Evolutionary conservation across 2,113 vertebrate species (phyloP), one percentile per base, ranked within the genome.

Genomic region (Lucifuga dentata): DNA sequence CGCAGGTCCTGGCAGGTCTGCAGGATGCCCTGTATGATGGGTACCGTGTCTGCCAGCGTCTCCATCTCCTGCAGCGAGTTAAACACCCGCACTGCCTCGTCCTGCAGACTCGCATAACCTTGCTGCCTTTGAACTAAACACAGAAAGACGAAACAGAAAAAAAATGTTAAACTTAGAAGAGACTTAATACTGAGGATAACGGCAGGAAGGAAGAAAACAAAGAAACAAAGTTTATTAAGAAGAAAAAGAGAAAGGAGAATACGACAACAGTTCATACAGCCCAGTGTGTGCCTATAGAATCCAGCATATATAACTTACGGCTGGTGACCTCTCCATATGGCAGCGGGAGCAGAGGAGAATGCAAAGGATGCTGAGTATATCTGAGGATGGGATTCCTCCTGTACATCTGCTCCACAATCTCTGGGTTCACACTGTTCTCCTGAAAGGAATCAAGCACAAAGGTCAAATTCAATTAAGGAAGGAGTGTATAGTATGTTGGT

Each of bases 51-150:
- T 5, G 95, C 93, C 85, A 96, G 93, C 0, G 94, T 94, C 90
- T 97, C 95, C 7, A 97, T 95, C 81, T 96, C 95, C 90, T 97
- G 96, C 69, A 97, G 95, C 0, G 95, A 97, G 90, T 96, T 95
- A 61, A 97, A 97, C 78, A 97, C 95, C 85, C 95, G 92, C 88
- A 97, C 94, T 0, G 96, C 96, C 92, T 97, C 96, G 40, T 97
- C 95, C 92, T 96, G 95, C 41, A 97, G 93, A 50, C 94, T 97
- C 72, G 95, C 94, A 38, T 97, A 97, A 39, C 95, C 95, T 81
- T 95, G 95, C 81, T 93, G 93, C 53, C 95, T 93, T 86, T 95
- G 95, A 64, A 95, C 96, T 96, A 73, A 10, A 49, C 12, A 16
- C 32, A 55, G 10, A 55, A 5, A 36, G 8, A 58, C 3, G 43